Evolutionary conservation across 2,888 invertebrate genomes (phyloP), one percentile per base, ranked within the genome.

Genomic region (Plemyria rubiginata): DNA sequence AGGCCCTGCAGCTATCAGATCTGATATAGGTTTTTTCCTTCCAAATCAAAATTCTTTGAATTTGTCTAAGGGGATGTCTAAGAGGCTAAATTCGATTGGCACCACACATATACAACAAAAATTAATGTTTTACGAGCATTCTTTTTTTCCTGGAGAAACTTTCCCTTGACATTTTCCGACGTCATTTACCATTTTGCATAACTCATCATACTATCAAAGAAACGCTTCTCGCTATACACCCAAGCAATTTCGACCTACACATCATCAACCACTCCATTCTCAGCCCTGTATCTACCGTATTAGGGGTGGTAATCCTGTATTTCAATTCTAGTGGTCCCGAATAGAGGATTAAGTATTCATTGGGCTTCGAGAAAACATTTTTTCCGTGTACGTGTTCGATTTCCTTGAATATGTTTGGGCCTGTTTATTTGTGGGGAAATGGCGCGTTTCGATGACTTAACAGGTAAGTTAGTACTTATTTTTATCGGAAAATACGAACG

Each of bases 291-390:
- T 13, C n/a, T n/a, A n/a, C 9, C 7, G 16, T 0, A 16, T 41
- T 50, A 57, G 15, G 22, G 43, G 5, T 15, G 41, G 29, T 57
- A 57, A 57, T 50, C 57, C 50, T 43, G 41, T 50, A 32, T 16
- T 43, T 29, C 46, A 29, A 29, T 49, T 29, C 36, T 12, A 22
- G 22, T 32, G 13, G 46, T 54, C 45, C n/a, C 16, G 45, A 45
- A 45, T 38, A 52, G 32, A 16, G 38, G 69, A 76, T 77, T 78
- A 75, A 74, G 74, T 70, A 79, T 79, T 78, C 79, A 78, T 67
- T 56, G 67, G 38, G 70, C 67, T 62, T 73, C 67, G 66, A 68
- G 66, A 70, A 74, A 73, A 70, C 68, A 72, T 75, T 77, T 77
- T 76, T 22, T 74, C 71, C 67, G 57, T 56, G 55, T 59, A 73